These are phyloP conservation scores for Cepphus grylle DNA, from an alignment of 2,113 vertebrate genomes.

Conservation along the genomic window DNA sequence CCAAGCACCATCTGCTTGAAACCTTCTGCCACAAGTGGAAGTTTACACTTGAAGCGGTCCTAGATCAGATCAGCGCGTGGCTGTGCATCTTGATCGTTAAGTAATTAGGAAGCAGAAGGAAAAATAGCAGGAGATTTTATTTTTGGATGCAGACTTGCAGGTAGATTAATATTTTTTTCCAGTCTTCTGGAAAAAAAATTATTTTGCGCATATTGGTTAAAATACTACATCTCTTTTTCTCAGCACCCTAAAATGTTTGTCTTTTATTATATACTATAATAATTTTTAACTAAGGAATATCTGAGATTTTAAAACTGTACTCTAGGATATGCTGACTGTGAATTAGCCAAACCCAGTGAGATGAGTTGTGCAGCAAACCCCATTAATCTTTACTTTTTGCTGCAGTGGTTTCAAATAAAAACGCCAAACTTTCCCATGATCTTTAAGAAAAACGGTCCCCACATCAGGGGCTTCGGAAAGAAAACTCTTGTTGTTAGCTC, in stretches of 20 bases:
- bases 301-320: neutral
- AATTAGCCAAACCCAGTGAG: neutral
- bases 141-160: neutral
- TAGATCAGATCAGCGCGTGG: neutral
- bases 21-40: neutral
- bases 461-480: neutral
- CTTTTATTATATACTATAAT: neutral
- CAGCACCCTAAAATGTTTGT: neutral
- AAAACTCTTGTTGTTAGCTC: conserved; percentile 42
- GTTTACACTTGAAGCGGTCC: neutral
- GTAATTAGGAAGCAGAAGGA: neutral
- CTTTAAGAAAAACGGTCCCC: conserved; percentile 11
- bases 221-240: neutral
- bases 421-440: conserved; percentile 19
- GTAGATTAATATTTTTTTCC: neutral
- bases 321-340: neutral
- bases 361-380: neutral
- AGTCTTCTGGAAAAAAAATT: neutral
- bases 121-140: neutral
- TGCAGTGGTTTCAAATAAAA: conserved; percentile 35
- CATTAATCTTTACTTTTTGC: conserved; percentile 10
- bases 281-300: neutral
- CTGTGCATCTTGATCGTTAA: neutral
- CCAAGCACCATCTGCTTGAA: conserved; percentile 48
- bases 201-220: neutral